Conservation (phyloP, 2,888 invertebrate genomes). For the Cephalotes varians region DNA sequence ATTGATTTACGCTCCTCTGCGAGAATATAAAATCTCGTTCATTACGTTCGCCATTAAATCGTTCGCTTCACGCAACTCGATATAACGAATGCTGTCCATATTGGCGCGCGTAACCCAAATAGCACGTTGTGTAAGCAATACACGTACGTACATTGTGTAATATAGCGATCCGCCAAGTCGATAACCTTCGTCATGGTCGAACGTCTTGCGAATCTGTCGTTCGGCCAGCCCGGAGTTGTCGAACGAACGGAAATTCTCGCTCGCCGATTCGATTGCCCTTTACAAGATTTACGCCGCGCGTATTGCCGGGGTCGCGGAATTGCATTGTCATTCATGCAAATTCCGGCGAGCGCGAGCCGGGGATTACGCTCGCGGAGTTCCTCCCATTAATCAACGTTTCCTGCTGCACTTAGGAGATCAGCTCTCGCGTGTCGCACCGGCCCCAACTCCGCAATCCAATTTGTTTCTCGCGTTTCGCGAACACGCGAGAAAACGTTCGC, state of each 20-base stretch:
- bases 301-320: neutral
- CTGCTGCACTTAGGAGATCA: constrained; percentile 45
- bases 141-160: neutral
- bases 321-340: constrained; percentile 62
- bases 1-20: neutral
- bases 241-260: constrained; percentile 75
- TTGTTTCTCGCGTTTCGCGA: constrained; percentile 9
- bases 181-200: constrained; percentile 46
- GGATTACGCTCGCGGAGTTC: constrained; percentile 18
- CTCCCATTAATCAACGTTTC: constrained; percentile 53
- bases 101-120: neutral
- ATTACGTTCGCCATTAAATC: constrained; percentile 9
- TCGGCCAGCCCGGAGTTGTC: constrained; percentile 5
- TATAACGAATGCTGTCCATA: neutral
- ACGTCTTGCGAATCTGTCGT: constrained; percentile 15
- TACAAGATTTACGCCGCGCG: constrained; percentile 24
- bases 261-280: neutral
- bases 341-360: neutral
- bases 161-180: constrained; percentile 45
- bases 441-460: constrained; percentile 28
- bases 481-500: constrained; percentile 1
- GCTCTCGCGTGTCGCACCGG: neutral
- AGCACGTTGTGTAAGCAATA: neutral
- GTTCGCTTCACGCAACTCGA: constrained; percentile 1
- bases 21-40: constrained; percentile 1